phyloP scores from a whole-genome alignment of 2,888 invertebrate species.

The Tenthredo distinguenda region DNA sequence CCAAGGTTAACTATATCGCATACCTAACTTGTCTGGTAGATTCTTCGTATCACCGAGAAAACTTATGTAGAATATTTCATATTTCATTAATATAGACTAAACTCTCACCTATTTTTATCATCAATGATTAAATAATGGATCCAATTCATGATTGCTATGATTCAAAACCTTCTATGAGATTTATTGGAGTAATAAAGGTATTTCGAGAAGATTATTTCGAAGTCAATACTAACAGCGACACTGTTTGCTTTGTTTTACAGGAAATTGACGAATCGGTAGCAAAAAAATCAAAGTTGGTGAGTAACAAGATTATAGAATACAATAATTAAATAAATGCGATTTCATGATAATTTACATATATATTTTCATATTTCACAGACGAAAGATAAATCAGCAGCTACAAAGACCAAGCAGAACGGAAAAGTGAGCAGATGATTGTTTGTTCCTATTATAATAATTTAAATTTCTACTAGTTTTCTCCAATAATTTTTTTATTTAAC shows the following conservation, averaged over 20 bases:
- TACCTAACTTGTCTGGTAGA: not conserved
- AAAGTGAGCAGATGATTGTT: not conserved
- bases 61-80: not conserved
- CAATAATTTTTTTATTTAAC: not conserved
- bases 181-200: not conserved
- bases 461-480: not conserved
- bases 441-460: not conserved
- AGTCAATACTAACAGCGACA: not conserved
- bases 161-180: constrained; percentile 40
- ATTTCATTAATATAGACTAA: not conserved
- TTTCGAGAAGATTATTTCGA: not conserved
- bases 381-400: not conserved
- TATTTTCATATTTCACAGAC: constrained; percentile 12
- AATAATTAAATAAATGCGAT: not conserved
- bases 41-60: not conserved
- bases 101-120: not conserved
- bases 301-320: not conserved
- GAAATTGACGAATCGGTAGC: not conserved
- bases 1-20: not conserved
- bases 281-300: constrained; percentile 39
- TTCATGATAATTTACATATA: not conserved
- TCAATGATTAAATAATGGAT: constrained; percentile 49
- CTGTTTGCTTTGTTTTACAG: constrained; percentile 19
- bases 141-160: constrained; percentile 51
- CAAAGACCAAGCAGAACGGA: not conserved